A percentile compares a stretch with the other conserved stretches of the same genome.
phyloP scores from a whole-genome alignment of 2,113 vertebrate genomes.

The Forbesichthys agassizii region DNA sequence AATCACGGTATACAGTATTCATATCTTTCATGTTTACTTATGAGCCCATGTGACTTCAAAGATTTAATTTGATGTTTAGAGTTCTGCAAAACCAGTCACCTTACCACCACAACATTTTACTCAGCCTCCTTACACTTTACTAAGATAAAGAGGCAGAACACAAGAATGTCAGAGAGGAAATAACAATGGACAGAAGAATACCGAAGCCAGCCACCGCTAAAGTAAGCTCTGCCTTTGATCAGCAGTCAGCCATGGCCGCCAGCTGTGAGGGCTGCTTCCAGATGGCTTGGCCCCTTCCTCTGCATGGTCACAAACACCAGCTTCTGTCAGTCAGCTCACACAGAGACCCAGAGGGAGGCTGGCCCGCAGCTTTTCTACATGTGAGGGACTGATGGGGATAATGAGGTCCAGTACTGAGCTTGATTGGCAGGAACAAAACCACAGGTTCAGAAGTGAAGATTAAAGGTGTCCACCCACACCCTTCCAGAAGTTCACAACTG shows the following conservation, averaged over 20 bases:
- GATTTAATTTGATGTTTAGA: conserved; percentile 13
- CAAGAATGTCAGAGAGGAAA: neutral
- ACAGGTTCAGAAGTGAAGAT: conserved; percentile 45
- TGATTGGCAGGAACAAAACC: conserved; percentile 46
- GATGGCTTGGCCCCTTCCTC: conserved; percentile 51
- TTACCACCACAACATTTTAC: neutral
- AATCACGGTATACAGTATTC: neutral
- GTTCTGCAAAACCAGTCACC: conserved; percentile 5
- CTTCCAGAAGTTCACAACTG: conserved; percentile 11
- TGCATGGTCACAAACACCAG: conserved; percentile 56
- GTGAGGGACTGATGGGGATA: conserved; percentile 44
- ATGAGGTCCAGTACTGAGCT: conserved; percentile 45
- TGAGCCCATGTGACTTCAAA: neutral
- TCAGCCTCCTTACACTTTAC: conserved; percentile 4
- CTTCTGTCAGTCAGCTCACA: conserved; percentile 61
- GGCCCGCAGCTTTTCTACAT: conserved; percentile 40
- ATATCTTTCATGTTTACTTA: neutral
- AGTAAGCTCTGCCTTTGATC: conserved; percentile 35
- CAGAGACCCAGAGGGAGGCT: conserved; percentile 43
- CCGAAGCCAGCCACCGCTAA: conserved; percentile 20
- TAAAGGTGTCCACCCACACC: conserved; percentile 39
- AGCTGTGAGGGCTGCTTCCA: conserved; percentile 58
- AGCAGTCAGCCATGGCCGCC: conserved; percentile 39
- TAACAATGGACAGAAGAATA: conserved; percentile 1
- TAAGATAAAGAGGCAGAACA: conserved; percentile 9